Evolutionary conservation across 2,113 vertebrate species (phyloP), one percentile per base, ranked within the genome.

Genomic region (Halcyon malimbica): DNA sequence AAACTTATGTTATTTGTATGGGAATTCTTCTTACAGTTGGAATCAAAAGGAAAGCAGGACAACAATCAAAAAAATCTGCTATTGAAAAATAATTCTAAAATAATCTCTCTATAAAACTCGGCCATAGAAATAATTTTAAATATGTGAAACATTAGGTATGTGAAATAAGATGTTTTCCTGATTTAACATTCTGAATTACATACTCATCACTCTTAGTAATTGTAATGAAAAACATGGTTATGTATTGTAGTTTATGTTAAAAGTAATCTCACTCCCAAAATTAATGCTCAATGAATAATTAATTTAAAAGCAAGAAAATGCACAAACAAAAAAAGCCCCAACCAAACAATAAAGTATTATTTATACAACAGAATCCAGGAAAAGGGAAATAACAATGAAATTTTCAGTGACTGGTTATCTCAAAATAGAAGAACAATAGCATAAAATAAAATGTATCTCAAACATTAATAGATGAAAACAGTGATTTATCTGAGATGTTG

Each of bases 141-240:
- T 87, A 75, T 31, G 17, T 70, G 16, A 87, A 95, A 89, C 78
- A 86, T 74, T 85, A 93, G 65, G 11, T 25, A 71, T 56, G 28
- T 56, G 19, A 75, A 87, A 17, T 16, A 39, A 53, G 95, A 82
- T 97, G 19, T 57, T 71, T 92, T 95, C 60, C 26, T 79, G 26
- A 70, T 93, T 59, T 87, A 89, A 79, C 39, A 90, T 93, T 95
- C 80, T 94, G 83, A 94, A 62, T 95, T 94, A 70, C 67, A 94
- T 50, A 57, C 46, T 89, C 29, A 82, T 87, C 95, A 90, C 15
- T 85, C 25, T 88, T 96, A 87, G 35, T 90, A 97, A 96, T 94
- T 96, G 91, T 82, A 20, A 96, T 93, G 60, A 90, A 96, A 97
- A 94, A 93, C 87, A 95, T 51, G 39, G 94, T 95, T 93, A 84